These are phyloP conservation scores for Heliconius eleuchia DNA, from an alignment of 1,140 invertebrate species.

Conservation along the genomic window DNA sequence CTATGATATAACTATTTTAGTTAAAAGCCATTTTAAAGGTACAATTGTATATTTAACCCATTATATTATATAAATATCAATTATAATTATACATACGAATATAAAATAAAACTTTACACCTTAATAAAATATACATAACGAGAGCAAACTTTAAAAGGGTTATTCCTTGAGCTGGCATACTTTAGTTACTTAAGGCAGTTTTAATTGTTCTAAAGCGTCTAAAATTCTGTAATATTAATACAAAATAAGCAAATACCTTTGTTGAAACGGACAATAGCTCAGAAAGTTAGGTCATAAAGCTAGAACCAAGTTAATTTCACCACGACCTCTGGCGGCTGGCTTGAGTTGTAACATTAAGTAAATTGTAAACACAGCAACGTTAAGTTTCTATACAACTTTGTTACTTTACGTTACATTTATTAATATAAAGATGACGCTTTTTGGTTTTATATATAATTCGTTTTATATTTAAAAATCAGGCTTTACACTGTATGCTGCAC, in stretches of 20 bases:
- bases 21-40: neutral
- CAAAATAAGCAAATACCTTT: constrained; percentile 8
- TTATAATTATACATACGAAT: neutral
- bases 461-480: too few relatives aligned
- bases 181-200: neutral
- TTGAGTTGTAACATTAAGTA: neutral
- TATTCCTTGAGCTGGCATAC: neutral
- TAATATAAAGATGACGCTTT: neutral
- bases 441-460: too few relatives aligned
- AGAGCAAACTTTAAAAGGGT: neutral
- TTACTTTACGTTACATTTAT: neutral
- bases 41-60: neutral
- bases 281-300: constrained; percentile 4
- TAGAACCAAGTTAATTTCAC: neutral
- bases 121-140: neutral
- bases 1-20: neutral
- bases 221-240: constrained; percentile 9
- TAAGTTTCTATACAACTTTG: neutral
- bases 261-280: constrained; percentile 7
- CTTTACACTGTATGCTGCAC: too few relatives aligned
- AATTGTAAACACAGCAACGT: neutral
- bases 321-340: neutral
- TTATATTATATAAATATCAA: too few relatives aligned
- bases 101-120: neutral
- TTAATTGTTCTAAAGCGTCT: constrained; percentile 13